A percentile compares a stretch with the other conserved stretches of the same genome.
phyloP scores from a whole-genome alignment of 2,113 vertebrate species.

The Nycticryphes semicollaris region DNA sequence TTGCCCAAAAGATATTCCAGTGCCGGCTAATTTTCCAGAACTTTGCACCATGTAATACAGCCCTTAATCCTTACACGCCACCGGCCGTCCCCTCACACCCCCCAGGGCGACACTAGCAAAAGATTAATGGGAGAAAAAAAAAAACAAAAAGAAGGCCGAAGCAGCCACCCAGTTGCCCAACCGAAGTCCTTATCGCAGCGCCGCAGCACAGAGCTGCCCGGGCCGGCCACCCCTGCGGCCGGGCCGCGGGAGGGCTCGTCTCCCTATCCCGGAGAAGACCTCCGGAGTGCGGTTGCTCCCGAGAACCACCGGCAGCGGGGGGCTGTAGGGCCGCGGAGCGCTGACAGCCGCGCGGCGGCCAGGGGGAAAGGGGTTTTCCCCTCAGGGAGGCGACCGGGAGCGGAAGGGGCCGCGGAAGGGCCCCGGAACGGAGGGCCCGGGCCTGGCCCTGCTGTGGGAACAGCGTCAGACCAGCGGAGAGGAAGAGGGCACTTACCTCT shows the following conservation, averaged over 20 bases:
- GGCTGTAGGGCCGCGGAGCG: not conserved
- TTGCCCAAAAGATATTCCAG: not conserved
- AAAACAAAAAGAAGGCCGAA: not conserved
- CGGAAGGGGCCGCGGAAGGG: not conserved
- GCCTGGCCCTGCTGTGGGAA: too few relatives aligned
- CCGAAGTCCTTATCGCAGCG: not conserved
- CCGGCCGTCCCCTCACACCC: not conserved
- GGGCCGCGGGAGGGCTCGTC: not conserved
- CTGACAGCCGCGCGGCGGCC: not conserved
- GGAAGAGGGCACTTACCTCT: slow-evolving; percentile 46
- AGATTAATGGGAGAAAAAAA: not conserved
- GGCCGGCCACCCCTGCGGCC: not conserved
- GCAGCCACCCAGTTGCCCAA: not conserved
- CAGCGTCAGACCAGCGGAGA: too few relatives aligned
- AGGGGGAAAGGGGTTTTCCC: not conserved
- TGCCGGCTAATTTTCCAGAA: not conserved
- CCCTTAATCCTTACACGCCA: not conserved
- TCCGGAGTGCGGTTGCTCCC: not conserved
- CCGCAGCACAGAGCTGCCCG: not conserved
- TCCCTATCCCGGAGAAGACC: not conserved
- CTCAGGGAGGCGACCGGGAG: not conserved
- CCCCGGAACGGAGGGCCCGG: not conserved
- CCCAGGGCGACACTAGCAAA: not conserved
- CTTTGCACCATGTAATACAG: not conserved
- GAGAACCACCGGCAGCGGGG: too few relatives aligned